These are phyloP conservation scores for Clarias laeviceps DNA, from an alignment of 2,797 vertebrate genomes.

Conservation along the genomic window DNA sequence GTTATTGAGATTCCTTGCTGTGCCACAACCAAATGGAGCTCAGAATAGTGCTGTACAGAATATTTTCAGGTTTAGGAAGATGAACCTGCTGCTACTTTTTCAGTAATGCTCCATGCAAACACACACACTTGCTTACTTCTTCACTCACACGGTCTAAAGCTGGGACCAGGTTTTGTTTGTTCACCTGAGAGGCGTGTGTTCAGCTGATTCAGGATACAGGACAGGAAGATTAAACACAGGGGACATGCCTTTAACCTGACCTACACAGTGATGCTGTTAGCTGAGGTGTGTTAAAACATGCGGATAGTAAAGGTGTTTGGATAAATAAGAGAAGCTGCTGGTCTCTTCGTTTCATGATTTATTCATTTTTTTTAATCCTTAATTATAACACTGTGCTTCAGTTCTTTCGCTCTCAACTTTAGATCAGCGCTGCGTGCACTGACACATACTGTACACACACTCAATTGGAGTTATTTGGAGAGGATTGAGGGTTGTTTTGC, in stretches of 20 bases:
- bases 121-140: not conserved
- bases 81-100: conserved; percentile 13
- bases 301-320: not conserved
- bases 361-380: not conserved
- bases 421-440: not conserved
- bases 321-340: conserved; percentile 12
- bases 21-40: not conserved
- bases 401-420: not conserved
- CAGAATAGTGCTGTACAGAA: not conserved
- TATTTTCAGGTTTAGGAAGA: not conserved
- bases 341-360: not conserved
- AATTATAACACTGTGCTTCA: not conserved
- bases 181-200: not conserved
- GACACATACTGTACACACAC: not conserved
- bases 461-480: not conserved
- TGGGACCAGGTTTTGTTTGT: conserved; percentile 16
- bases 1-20: not conserved
- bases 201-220: conserved; percentile 14
- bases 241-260: not conserved
- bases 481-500: not conserved
- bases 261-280: not conserved
- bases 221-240: not conserved
- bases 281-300: not conserved
- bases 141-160: not conserved
- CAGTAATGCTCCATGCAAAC: not conserved